Evolutionary conservation across 2,888 invertebrate species (phyloP).

Genomic region (Xylocampa areola): DNA sequence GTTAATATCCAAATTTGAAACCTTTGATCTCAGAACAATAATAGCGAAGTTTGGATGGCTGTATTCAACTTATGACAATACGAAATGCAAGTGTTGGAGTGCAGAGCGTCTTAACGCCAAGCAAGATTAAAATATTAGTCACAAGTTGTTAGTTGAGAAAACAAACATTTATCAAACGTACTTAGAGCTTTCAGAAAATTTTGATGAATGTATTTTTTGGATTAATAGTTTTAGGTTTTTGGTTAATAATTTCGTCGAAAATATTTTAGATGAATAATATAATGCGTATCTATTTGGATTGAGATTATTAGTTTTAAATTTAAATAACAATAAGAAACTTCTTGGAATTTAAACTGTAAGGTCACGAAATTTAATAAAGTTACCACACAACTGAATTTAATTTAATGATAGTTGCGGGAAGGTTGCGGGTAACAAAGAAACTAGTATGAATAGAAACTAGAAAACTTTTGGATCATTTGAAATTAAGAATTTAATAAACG

Average conservation of each 20-base stretch:
- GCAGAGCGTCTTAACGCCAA: slow-evolving; percentile 42
- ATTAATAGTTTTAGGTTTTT: slow-evolving; percentile 12
- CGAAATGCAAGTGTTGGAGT: slow-evolving; percentile 52
- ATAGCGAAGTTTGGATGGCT: slow-evolving; percentile 50
- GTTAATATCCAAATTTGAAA: slow-evolving; percentile 48
- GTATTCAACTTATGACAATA: slow-evolving; percentile 53
- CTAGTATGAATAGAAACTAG: too few relatives aligned
- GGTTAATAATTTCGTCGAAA: neutral
- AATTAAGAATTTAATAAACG: too few relatives aligned
- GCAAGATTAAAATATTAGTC: slow-evolving; percentile 55
- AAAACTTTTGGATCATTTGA: too few relatives aligned
- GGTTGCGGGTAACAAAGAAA: too few relatives aligned
- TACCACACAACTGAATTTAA: too few relatives aligned
- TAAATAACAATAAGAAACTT: too few relatives aligned
- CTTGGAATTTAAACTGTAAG: too few relatives aligned
- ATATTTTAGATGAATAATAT: too few relatives aligned
- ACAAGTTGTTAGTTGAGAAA: slow-evolving; percentile 50
- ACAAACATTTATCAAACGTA: slow-evolving; percentile 51
- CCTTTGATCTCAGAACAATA: slow-evolving; percentile 53
- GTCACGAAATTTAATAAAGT: too few relatives aligned
- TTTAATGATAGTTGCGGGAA: too few relatives aligned
- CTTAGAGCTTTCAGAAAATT: slow-evolving; percentile 27
- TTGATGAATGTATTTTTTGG: slow-evolving; percentile 23
- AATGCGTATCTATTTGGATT: too few relatives aligned
- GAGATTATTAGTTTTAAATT: too few relatives aligned